Evolutionary conservation across 2,113 vertebrate genomes (phyloP), one percentile per base, ranked within the genome.

Genomic region (Donacobius atricapilla): DNA sequence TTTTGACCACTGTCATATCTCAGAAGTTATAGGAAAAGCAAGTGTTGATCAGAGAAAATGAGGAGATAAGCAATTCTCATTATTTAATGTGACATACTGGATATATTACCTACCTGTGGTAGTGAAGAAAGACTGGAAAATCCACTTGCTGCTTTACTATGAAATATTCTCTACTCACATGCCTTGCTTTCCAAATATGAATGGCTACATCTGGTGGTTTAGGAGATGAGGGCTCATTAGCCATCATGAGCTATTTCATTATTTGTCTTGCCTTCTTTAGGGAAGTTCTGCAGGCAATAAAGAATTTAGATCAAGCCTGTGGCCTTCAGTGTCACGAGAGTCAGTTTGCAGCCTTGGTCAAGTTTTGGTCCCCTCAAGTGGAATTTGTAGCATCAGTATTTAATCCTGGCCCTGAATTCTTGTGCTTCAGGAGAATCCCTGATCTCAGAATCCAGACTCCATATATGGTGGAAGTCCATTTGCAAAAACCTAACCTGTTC

Each of bases 371-470:
- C 7, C 6, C 11, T 80, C 27, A 40, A 58, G 16, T 22, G 13
- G 7, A 30, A 31, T 31, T 73, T 66, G 18, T 72, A 44, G 28
- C 0, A 0, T 40, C 33, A 35, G 14, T 27, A n/a, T 77, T 39
- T 81, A 35, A 66, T 54, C 11, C 21, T 63, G 15, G 8, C 5
- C 4, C 27, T 50, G 6, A 85, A 57, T 3, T 3, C 31, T 24
- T 18, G 20, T 61, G 20, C 45, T 83, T 51, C 20, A 72, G 48
- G 20, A 87, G 25, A 79, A 71, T 37, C 13, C 2, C 57, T 56
- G 31, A 53, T 53, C 3, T 0, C 28, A 86, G n/a, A 53, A 30
- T 76, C 45, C 68, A 86, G n/a, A 66, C 7, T 4, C 10, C 25
- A 21, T 35, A 14, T 10, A 21, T 25, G 39, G 35, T 33, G 20